Evolutionary conservation across 2,113 vertebrate species (phyloP), one percentile per base, ranked within the genome.

Genomic region (Marmota flaviventris): DNA sequence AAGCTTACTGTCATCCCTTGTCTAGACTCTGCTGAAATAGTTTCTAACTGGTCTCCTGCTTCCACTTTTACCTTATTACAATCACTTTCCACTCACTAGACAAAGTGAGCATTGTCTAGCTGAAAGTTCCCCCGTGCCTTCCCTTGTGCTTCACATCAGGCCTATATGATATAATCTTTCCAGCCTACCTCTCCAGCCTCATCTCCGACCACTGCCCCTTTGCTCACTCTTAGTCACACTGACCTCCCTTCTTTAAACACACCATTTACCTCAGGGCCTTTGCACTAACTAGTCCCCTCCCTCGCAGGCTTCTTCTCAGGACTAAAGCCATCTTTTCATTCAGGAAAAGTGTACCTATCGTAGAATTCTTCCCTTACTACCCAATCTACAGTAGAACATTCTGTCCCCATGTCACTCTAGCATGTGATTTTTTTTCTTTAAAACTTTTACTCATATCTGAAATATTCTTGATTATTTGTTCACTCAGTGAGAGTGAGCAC

Each of bases 341-440:
- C 14, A 83, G 9, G 18, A 65, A 70, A 70, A 65, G 22, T 65
- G 37, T 20, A 53, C 56, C 25, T 61, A 18, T 61, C 39, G 72
- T 72, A 88, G 20, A 58, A 45, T 61, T 94, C 67, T 84, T 83
- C 29, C 56, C 69, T 84, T 65, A 37, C 69, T 84, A 37, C 76
- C 56, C 18, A 67, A 63, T 39, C 48, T 84, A 32, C 61, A 82
- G 81, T 78, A 84, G 86, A 42, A 7, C 32, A 91, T 67, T 84
- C 76, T 78, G 17, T 78, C 63, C 32, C 76, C 16, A 56, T 72
- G 45, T 76, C 16, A 22, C 65, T 72, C 27, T 58, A 8, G 34
- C 85, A 25, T 51, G 16, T 93, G 48, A n/a, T 76, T 93, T 58
- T 94, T 96, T 65, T 92, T 42, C 25, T 81, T 91, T 48, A 29